A percentile compares a stretch with the other conserved stretches of the same genome.
phyloP scores from a whole-genome alignment of 2,797 vertebrate species.

The Aphelocoma californica region DNA sequence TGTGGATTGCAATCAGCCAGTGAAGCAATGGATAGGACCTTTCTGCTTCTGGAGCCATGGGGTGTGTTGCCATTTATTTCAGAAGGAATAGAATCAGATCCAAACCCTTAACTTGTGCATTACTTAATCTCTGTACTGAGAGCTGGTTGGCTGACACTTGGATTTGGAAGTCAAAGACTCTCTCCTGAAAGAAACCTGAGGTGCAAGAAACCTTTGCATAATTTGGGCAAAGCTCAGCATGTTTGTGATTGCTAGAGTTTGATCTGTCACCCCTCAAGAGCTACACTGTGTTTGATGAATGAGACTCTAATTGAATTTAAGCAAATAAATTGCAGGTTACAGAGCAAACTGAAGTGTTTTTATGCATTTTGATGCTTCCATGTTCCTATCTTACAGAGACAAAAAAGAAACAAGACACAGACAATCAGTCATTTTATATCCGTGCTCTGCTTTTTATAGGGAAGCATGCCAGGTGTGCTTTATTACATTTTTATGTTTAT shows the following conservation, averaged over 20 bases:
- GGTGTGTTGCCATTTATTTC: neutral
- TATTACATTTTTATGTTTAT: neutral
- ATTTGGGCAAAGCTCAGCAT: neutral
- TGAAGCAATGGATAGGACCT: neutral
- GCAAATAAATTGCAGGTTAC: neutral
- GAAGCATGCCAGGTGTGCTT: neutral
- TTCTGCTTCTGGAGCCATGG: neutral
- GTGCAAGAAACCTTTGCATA: neutral
- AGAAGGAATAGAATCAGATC: neutral
- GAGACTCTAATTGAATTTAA: slow-evolving; percentile 8
- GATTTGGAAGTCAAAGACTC: neutral
- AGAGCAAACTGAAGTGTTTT: neutral
- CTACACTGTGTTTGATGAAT: neutral
- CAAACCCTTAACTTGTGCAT: neutral
- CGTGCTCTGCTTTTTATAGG: neutral
- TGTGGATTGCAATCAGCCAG: neutral
- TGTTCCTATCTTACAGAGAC: neutral
- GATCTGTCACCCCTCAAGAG: neutral
- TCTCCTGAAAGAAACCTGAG: neutral
- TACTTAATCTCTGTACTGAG: neutral
- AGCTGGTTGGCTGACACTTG: neutral
- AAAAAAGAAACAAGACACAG: neutral
- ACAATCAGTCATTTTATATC: neutral
- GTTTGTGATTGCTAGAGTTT: neutral
- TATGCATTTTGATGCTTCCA: neutral